Evolutionary conservation across 2,888 invertebrate species (phyloP), one percentile per base, ranked within the genome.

Genomic region (Cephonodes hylas): DNA sequence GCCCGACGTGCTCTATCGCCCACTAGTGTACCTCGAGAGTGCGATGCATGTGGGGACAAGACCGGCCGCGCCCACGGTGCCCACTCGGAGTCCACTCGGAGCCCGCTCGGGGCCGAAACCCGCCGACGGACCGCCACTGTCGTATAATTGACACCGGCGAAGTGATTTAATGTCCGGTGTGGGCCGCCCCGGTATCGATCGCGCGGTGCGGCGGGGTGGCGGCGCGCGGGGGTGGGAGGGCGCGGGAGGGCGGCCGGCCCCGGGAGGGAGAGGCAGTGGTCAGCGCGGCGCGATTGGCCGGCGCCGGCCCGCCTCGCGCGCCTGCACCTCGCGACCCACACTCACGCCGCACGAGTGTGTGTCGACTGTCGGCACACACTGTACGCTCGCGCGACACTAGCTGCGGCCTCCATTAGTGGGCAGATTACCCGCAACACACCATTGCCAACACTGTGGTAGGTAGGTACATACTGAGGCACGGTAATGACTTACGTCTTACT

Each of bases 261-360:
- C 65, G 63, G 68, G 66, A 62, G 64, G 66, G 59, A 64, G 62
- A 64, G 65, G 63, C 73, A 68, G 68, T 71, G 80, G 81, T 69
- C 76, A 73, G 74, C 68, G 76, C 75, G 70, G 60, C 63, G 74
- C 66, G 59, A 80, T 81, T 84, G 84, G 83, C 61, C 72, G 69
- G 63, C 69, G 64, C 65, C 66, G 66, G 66, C 68, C 76, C 66
- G 63, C 66, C 69, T 68, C 66, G 63, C 63, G 60, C 61, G 45
- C 63, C 48, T 61, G 42, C 56, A 46, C 53, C 46, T 46, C 58
- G 20, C 20, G 62, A n/a, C 58, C 27, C 65, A 13, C 63, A 58
- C 63, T 60, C 45, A 23, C 34, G 31, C 42, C 46, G 27, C 44
- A 2, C 2, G n/a, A 6, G 6, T 3, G 66, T 64, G 1, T 5